Base-by-base conservation (phyloP, 1,140 invertebrate species). In the Coelopa frigida region DNA sequence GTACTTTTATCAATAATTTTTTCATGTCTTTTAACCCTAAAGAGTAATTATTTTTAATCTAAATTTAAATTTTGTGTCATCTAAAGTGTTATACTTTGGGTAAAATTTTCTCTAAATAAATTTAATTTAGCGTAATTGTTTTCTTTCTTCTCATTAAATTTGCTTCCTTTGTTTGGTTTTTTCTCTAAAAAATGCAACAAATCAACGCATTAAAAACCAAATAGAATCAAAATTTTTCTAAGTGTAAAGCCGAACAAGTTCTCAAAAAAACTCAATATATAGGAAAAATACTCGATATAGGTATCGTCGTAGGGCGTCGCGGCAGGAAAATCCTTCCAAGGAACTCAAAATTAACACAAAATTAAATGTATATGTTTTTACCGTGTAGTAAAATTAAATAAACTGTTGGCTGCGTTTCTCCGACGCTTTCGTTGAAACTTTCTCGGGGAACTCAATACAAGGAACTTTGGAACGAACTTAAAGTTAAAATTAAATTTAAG, bases 381-480 rank as follows among this genome's bases (percentile, higher is more conserved):
- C n/a, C n/a, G n/a, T 44, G 33, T 22, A 44, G 23, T 44, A 44
- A 35, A n/a, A 20, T 35, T 55, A 50, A 55, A 56, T 46, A 52
- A 58, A 54, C 48, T 51, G 54, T 57, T 62, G 48, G 53, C 49
- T 43, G 46, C 50, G 29, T 24, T 43, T 61, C 52, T 50, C 54
- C 49, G 51, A 57, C 46, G 50, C 44, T 32, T 49, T 48, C 48
- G 48, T 47, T 40, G 39, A 39, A 39, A 46, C 47, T 42, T n/a
- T n/a, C n/a, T 50, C 42, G 47, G 57, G 55, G 55, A 56, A 63
- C 56, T 58, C 55, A 63, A 63, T 58, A 48, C 58, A 61, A 63
- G 60, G 60, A 63, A 63, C 60, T 63, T 63, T 58, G 55, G 60
- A 63, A 58, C 58, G 58, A 62, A 62, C 59, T 62, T 60, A 62